Evolutionary conservation across 1,140 invertebrate species (phyloP).

Genomic region (Bacillus rossius): DNA sequence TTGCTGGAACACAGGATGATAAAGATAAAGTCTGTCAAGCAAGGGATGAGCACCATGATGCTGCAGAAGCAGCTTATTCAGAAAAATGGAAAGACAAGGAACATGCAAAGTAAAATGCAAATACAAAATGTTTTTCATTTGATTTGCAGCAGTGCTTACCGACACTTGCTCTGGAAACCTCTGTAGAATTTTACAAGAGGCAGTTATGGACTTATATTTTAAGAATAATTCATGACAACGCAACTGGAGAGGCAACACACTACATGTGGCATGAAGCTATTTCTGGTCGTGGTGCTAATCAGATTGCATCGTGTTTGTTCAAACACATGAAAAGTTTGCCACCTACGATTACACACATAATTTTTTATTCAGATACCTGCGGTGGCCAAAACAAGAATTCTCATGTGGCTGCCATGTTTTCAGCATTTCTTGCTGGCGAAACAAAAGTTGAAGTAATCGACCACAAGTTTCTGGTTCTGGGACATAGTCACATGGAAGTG

Average conservation of each 20-base stretch:
- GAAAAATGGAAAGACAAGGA: not conserved
- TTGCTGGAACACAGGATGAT: not conserved
- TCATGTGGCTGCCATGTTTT: slow-evolving; percentile 26
- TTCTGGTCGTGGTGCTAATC: slow-evolving; percentile 29
- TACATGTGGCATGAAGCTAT: slow-evolving; percentile 37
- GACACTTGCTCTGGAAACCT: slow-evolving; percentile 11
- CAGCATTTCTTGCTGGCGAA: slow-evolving; percentile 7
- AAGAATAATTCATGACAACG: slow-evolving; percentile 18
- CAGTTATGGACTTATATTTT: slow-evolving; percentile 22
- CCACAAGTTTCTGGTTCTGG: slow-evolving; percentile 16
- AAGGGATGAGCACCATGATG: too few relatives aligned
- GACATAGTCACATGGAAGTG: slow-evolving; percentile 20
- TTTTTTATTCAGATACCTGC: slow-evolving; percentile 35
- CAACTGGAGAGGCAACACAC: slow-evolving; percentile 21
- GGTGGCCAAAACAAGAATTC: slow-evolving; percentile 36
- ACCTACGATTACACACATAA: slow-evolving; percentile 22
- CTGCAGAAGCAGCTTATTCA: not conserved
- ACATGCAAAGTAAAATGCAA: not conserved
- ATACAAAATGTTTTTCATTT: slow-evolving; percentile 9
- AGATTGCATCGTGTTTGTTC: slow-evolving; percentile 31
- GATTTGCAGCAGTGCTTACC: slow-evolving; percentile 19
- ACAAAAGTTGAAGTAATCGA: slow-evolving; percentile 15
- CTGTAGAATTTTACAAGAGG: slow-evolving; percentile 19
- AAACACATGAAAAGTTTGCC: slow-evolving; percentile 21
- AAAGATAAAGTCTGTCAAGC: not conserved